Percentiles rank a stretch among this genome's conserved stretches.
Evolutionary conservation across 2,888 invertebrate species (phyloP).

Genomic region (Zaprionus bogoriensis): DNA sequence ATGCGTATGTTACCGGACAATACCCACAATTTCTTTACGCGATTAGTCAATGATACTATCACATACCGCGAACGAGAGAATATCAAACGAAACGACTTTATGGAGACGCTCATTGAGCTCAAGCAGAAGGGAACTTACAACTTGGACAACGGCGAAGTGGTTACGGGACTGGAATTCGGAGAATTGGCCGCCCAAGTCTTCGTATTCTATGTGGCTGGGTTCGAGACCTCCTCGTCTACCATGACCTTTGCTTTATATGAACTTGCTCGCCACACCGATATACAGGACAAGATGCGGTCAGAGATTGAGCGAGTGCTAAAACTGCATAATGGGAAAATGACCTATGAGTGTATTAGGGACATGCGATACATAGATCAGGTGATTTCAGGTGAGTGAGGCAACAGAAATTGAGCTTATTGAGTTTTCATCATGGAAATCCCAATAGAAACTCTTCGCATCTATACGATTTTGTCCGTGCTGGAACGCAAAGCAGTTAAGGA

Average conservation of each 20-base stretch:
- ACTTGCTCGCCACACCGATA: slow-evolving; percentile 82
- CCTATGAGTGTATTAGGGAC: slow-evolving; percentile 79
- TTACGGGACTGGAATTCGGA: slow-evolving; percentile 72
- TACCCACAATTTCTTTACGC: slow-evolving; percentile 75
- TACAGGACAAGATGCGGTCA: slow-evolving; percentile 82
- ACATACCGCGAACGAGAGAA: slow-evolving; percentile 79
- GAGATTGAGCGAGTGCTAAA: slow-evolving; percentile 82
- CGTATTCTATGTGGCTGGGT: slow-evolving; percentile 84
- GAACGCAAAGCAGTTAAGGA: slow-evolving; percentile 84
- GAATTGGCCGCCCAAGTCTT: slow-evolving; percentile 84
- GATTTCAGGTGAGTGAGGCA: slow-evolving; percentile 81
- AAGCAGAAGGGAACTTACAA: slow-evolving; percentile 68
- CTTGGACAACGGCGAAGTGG: slow-evolving; percentile 65
- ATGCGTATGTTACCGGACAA: slow-evolving; percentile 62
- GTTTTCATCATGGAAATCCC: slow-evolving; percentile 16
- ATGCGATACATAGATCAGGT: slow-evolving; percentile 84
- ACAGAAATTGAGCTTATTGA: neutral
- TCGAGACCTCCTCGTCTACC: slow-evolving; percentile 84
- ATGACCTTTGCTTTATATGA: slow-evolving; percentile 83
- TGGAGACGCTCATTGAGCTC: slow-evolving; percentile 83
- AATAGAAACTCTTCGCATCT: slow-evolving; percentile 84
- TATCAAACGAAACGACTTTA: slow-evolving; percentile 83
- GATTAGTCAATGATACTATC: slow-evolving; percentile 81
- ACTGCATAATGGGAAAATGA: slow-evolving; percentile 80
- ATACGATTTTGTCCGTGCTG: slow-evolving; percentile 84